Conservation (phyloP, 2,888 invertebrate genomes). For the Sminthurides aquaticus region DNA sequence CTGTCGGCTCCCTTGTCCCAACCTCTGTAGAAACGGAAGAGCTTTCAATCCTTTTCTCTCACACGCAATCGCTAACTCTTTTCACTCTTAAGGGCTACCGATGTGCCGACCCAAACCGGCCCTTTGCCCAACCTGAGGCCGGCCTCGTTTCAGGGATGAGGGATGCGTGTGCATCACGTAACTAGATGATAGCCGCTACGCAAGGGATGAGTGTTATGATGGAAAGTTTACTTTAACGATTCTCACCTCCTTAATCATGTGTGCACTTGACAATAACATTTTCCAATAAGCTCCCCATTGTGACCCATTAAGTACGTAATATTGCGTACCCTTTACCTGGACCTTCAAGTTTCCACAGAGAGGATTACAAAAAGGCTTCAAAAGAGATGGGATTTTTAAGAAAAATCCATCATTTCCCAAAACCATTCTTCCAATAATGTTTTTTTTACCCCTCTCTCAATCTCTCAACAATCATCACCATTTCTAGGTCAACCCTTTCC, state of each 20-base stretch:
- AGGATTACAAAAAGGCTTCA: background rate
- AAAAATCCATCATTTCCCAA: background rate
- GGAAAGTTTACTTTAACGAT: background rate
- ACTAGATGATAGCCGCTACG: background rate
- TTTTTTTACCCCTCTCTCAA: background rate
- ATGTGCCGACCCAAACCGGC: too few relatives aligned
- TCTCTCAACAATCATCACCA: background rate
- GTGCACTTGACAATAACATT: background rate
- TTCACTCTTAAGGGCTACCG: too few relatives aligned
- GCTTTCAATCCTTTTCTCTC: too few relatives aligned
- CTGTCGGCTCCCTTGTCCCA: too few relatives aligned
- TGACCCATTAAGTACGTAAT: background rate
- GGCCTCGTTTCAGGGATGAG: background rate
- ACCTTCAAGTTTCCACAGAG: background rate
- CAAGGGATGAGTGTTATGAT: background rate
- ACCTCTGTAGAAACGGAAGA: too few relatives aligned
- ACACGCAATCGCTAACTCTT: too few relatives aligned
- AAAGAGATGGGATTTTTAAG: too few relatives aligned
- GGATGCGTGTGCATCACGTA: background rate
- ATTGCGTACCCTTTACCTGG: background rate
- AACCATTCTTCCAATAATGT: background rate
- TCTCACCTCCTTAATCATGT: background rate
- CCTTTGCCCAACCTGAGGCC: background rate
- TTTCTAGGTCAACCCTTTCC: constrained; percentile 16
- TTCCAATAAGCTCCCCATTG: background rate